A percentile compares a stretch with the other conserved stretches of the same genome.
Conservation (phyloP, 1,140 invertebrate genomes). For the Stegodyphus mimosarum region DNA sequence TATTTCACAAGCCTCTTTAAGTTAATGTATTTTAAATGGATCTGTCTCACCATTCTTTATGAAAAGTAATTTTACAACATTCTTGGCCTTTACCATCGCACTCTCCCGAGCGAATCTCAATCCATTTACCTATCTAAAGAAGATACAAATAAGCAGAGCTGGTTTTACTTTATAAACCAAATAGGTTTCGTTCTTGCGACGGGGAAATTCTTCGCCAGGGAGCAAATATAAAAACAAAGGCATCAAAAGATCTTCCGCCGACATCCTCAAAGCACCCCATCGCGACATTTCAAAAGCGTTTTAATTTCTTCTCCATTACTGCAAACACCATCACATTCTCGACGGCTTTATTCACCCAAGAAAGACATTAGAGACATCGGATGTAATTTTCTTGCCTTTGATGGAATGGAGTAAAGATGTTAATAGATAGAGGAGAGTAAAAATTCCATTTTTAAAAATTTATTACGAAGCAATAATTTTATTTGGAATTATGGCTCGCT, state of each 20-base stretch:
- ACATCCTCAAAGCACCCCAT: neutral
- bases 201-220: too few relatives aligned
- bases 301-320: neutral
- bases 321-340: neutral
- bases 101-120: too few relatives aligned
- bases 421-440: conserved; percentile 5
- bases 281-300: conserved; percentile 1
- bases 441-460: conserved; percentile 16
- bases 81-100: too few relatives aligned
- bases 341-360: neutral
- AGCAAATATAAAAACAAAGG: neutral
- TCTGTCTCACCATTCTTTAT: too few relatives aligned
- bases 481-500: neutral
- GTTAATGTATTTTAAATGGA: too few relatives aligned
- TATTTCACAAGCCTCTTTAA: too few relatives aligned
- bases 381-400: neutral
- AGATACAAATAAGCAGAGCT: too few relatives aligned
- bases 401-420: neutral
- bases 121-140: too few relatives aligned
- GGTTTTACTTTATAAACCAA: too few relatives aligned
- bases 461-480: conserved; percentile 8
- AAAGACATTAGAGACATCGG: conserved; percentile 1
- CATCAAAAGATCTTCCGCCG: conserved; percentile 1
- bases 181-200: too few relatives aligned
- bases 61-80: too few relatives aligned